A percentile compares a stretch with the other conserved stretches of the same genome.
These are phyloP conservation scores for Rhinolophus sinicus DNA, from an alignment of 2,113 vertebrate species.

Conservation along the genomic window DNA sequence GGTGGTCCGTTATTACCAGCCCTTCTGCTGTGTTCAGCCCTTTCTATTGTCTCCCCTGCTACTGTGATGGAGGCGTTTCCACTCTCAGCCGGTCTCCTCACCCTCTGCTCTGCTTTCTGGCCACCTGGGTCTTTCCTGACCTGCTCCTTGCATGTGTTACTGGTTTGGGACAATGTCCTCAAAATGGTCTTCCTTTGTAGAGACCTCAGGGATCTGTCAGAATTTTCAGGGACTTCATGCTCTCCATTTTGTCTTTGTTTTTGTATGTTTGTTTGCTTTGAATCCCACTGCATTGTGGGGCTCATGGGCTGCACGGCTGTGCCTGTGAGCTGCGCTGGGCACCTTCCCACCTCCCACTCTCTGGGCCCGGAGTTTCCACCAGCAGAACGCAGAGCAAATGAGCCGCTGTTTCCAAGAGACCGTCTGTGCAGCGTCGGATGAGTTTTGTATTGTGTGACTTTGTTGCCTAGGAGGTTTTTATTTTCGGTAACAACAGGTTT, in stretches of 20 bases:
- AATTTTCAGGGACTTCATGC: background rate
- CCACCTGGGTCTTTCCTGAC: too few species aligned
- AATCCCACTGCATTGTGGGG: background rate
- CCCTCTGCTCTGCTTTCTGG: too few species aligned
- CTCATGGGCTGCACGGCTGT: background rate
- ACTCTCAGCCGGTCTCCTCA: too few species aligned
- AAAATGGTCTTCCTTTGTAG: background rate
- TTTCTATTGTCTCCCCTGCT: too few species aligned
- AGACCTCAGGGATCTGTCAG: background rate
- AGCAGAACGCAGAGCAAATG: constrained; percentile 72
- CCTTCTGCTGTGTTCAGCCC: too few species aligned
- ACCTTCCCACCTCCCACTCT: background rate
- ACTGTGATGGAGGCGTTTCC: too few species aligned
- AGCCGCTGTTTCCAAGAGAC: constrained; percentile 77
- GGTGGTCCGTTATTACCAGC: too few species aligned
- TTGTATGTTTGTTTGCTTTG: background rate
- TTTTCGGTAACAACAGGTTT: constrained; percentile 60
- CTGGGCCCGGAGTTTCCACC: constrained; percentile 70
- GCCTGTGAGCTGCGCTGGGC: background rate
- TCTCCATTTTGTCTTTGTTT: background rate
- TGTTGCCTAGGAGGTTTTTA: constrained; percentile 58
- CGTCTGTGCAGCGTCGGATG: constrained; percentile 67
- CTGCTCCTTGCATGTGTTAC: background rate
- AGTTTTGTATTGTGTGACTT: constrained; percentile 47
- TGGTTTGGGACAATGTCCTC: background rate